These are phyloP conservation scores for Meloe dianella DNA, from an alignment of 2,888 invertebrate genomes.

Conservation along the genomic window DNA sequence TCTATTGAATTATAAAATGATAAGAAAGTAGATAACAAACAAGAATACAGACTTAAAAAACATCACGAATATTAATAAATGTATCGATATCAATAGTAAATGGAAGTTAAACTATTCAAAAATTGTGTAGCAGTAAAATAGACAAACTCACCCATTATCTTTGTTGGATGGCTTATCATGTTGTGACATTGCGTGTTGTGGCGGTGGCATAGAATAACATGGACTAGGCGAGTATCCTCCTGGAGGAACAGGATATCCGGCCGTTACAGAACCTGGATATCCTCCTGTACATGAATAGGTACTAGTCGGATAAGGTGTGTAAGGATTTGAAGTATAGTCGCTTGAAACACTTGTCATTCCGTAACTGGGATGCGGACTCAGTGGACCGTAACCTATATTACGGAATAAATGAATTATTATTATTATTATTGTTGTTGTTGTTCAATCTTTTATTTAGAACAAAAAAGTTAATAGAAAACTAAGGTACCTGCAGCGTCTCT, in stretches of 20 bases:
- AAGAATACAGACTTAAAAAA: background rate
- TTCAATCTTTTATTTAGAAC: background rate
- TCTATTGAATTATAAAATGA: no score
- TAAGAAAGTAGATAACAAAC: background rate
- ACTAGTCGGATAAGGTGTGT: slow-evolving; percentile 69
- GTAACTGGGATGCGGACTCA: slow-evolving; percentile 86
- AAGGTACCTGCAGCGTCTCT: slow-evolving; percentile 79
- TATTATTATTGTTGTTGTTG: background rate
- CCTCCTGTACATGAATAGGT: slow-evolving; percentile 57
- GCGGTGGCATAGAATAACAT: slow-evolving; percentile 89
- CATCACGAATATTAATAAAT: background rate
- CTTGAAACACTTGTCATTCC: slow-evolving; percentile 77
- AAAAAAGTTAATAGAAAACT: background rate
- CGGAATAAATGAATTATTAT: background rate
- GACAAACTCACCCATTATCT: slow-evolving; percentile 70
- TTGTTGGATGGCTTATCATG: slow-evolving; percentile 73
- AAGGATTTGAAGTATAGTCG: slow-evolving; percentile 79
- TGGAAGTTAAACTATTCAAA: background rate
- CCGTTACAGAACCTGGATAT: slow-evolving; percentile 63
- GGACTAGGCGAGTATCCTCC: slow-evolving; percentile 63
- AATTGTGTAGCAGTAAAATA: background rate
- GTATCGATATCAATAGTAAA: background rate
- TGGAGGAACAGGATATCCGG: slow-evolving; percentile 70
- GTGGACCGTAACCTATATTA: slow-evolving; percentile 78
- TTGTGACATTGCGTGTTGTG: slow-evolving; percentile 73